Evolutionary conservation across 1,140 invertebrate species (phyloP).

Genomic region (Drosophila ambigua): DNA sequence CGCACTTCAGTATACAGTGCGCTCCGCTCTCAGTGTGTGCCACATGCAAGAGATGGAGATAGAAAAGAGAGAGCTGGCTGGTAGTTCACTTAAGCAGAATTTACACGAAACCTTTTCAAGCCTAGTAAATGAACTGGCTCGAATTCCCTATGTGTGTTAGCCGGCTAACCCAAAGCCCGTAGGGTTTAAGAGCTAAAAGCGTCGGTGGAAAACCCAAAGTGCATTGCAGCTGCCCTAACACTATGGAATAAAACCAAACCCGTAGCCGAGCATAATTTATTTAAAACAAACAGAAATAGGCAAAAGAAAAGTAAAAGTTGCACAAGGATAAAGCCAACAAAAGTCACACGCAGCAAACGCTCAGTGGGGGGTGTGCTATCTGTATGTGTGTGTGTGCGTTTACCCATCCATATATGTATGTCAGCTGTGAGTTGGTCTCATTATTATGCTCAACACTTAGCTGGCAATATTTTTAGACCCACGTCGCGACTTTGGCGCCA

Average conservation of each 20-base stretch:
- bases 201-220: no score
- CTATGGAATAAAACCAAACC: conserved; percentile 32
- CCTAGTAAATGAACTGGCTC: no score
- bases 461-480: conserved; percentile 57
- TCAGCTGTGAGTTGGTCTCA: conserved; percentile 45
- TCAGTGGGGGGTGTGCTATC: conserved; percentile 1
- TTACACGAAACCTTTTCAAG: conserved; percentile 3
- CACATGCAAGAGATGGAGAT: neutral
- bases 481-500: conserved; percentile 32
- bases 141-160: no score
- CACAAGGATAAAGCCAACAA: conserved; percentile 30
- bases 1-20: conserved; percentile 23
- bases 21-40: conserved; percentile 20
- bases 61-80: conserved; percentile 2
- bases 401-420: neutral
- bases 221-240: neutral
- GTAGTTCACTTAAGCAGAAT: conserved; percentile 32
- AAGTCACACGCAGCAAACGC: conserved; percentile 22
- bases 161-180: no score
- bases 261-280: conserved; percentile 57
- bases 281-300: conserved; percentile 54
- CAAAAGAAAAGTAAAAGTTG: conserved; percentile 49
- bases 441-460: conserved; percentile 78
- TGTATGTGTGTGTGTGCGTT: conserved; percentile 8
- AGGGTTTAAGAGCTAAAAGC: neutral